Conservation (phyloP, 2,888 invertebrate species). For the Noctua janthina region DNA sequence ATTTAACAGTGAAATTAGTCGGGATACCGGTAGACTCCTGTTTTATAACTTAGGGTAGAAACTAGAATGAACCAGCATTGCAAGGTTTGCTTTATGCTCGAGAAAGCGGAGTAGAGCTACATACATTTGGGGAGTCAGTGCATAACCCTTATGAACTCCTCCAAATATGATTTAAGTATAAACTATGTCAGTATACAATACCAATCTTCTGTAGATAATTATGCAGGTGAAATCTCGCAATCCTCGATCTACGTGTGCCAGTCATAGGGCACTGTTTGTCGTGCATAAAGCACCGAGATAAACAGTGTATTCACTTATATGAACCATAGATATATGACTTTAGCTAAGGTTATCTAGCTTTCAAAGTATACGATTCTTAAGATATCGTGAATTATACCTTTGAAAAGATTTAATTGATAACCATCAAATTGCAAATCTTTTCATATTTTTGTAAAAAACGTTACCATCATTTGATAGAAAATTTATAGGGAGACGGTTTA, state of each 20-base stretch:
- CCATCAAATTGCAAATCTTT: too few relatives aligned
- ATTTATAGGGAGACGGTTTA: background rate
- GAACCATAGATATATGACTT: slow-evolving; percentile 21
- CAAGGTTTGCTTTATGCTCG: background rate
- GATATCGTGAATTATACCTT: background rate
- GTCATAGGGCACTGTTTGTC: slow-evolving; percentile 43
- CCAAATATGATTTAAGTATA: background rate
- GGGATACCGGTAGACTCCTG: background rate
- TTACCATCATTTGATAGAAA: background rate
- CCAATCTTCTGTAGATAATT: background rate
- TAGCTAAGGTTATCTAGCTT: slow-evolving; percentile 47
- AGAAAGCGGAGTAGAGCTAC: background rate
- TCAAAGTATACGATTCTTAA: slow-evolving; percentile 14
- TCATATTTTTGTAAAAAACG: background rate
- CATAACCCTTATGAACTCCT: background rate
- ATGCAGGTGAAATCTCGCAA: slow-evolving; percentile 26
- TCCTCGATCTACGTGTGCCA: slow-evolving; percentile 19
- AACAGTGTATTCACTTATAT: slow-evolving; percentile 20
- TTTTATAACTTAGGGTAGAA: background rate
- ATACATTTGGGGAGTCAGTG: background rate
- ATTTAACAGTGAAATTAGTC: background rate
- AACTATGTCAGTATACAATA: background rate
- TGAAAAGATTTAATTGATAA: background rate
- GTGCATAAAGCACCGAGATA: slow-evolving; percentile 43
- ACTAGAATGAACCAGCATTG: background rate